Conservation (phyloP, 2,797 vertebrate genomes). For the Pampus argenteus region DNA sequence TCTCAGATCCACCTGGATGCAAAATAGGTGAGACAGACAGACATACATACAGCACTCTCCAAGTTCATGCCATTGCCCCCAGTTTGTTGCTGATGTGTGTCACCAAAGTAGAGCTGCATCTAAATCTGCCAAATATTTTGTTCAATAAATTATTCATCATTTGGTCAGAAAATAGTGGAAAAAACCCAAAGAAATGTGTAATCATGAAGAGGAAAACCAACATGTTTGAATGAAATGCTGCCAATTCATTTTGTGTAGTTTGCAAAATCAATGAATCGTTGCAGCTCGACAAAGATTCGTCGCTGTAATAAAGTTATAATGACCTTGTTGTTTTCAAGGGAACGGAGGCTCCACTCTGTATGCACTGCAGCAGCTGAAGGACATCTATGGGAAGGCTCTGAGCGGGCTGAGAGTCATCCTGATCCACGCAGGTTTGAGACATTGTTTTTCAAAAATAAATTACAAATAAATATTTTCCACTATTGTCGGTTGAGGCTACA, state of each 20-base stretch:
- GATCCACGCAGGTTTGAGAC: constrained; percentile 92
- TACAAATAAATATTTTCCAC: not conserved
- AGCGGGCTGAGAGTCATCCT: constrained; percentile 86
- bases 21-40: constrained; percentile 86
- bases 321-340: constrained; percentile 78
- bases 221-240: no score
- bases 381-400: constrained; percentile 87
- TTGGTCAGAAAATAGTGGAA: no score
- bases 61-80: not conserved
- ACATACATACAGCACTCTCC: not conserved
- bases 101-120: not conserved
- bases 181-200: no score
- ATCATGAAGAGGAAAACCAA: no score
- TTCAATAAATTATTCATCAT: no score
- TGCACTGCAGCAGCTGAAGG: constrained; percentile 84
- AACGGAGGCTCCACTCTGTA: constrained; percentile 95
- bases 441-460: not conserved
- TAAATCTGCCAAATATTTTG: no score
- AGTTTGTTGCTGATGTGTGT: not conserved
- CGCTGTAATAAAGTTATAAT: no score
- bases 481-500: not conserved
- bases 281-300: no score
- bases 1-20: constrained; percentile 88
- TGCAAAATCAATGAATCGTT: no score
- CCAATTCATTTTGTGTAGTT: no score